These are phyloP conservation scores for Poeciliopsis gracilis DNA, from an alignment of 2,797 vertebrate species.

Conservation along the genomic window DNA sequence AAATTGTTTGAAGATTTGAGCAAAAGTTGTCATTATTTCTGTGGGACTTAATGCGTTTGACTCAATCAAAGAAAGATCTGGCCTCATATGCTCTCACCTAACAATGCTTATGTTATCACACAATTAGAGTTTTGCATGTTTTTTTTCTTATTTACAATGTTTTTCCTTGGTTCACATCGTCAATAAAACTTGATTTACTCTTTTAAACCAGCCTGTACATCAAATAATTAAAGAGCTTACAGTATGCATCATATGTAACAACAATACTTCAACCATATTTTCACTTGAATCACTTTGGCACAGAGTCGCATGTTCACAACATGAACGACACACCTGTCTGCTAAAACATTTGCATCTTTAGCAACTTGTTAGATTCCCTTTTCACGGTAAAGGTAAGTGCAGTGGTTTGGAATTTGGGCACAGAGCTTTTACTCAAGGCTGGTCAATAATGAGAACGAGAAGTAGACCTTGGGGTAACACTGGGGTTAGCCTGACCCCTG, in stretches of 20 bases:
- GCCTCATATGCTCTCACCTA: neutral
- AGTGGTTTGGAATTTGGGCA: slow-evolving; percentile 60
- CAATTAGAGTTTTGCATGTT: slow-evolving; percentile 20
- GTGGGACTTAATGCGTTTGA: neutral
- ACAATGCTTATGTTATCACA: slow-evolving; percentile 8
- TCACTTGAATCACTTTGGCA: slow-evolving; percentile 70
- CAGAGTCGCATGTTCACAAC: slow-evolving; percentile 62
- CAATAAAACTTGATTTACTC: slow-evolving; percentile 59
- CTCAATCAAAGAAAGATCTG: neutral
- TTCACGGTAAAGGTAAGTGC: slow-evolving; percentile 61
- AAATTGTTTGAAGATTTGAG: neutral
- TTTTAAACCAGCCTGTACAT: slow-evolving; percentile 52
- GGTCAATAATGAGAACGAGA: slow-evolving; percentile 59
- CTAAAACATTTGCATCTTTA: slow-evolving; percentile 37
- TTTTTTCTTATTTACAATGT: slow-evolving; percentile 16
- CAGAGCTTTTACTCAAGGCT: slow-evolving; percentile 60
- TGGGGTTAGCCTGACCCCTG: slow-evolving; percentile 72
- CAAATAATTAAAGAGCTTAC: slow-evolving; percentile 14
- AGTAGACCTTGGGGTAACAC: slow-evolving; percentile 69
- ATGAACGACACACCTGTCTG: slow-evolving; percentile 51
- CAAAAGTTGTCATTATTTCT: neutral
- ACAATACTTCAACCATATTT: slow-evolving; percentile 30
- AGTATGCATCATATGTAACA: slow-evolving; percentile 26
- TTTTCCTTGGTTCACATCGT: slow-evolving; percentile 27
- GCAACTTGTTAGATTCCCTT: slow-evolving; percentile 29